Base-by-base conservation (phyloP, 2,797 vertebrate species). In the Gastrophryne carolinensis region DNA sequence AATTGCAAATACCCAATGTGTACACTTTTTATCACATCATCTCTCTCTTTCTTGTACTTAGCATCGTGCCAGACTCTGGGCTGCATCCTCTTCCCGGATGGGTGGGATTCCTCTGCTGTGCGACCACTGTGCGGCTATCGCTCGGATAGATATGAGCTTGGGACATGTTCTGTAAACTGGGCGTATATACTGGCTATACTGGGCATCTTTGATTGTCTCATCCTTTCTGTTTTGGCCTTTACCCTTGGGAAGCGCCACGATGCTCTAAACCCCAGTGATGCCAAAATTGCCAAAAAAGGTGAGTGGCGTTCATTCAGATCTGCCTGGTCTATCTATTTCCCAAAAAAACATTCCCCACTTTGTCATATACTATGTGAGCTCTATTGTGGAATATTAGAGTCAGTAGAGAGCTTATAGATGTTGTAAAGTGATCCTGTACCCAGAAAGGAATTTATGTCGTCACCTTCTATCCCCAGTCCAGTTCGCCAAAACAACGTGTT, bases 201-300 rank as follows among this genome's bases (percentile, higher is more conserved):
- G 67, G 93, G 93, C 0, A 86, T 92, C 10, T 78, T 93, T 64
- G 93, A 94, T 0, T 90, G 92, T 0, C 86, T 87, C 15, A 93
- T 94, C 30, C 83, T 94, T 73, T 88, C 92, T 44, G 92, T 89
- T 0, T 79, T 94, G 52, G 93, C 92, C 1, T 94, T 94, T 5
- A 91, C 93, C 4, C 86, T 94, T 2, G 93, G 90, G 10, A 94
- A 92, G 80, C 85, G 92, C 9, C 93, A 94, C 62, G 93, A 94
- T 0, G 90, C 90, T 0, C 86, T 94, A 58, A 85, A 93, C 60
- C 92, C 92, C 0, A 84, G 88, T 0, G 86, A 91, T 0, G 5
- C 79, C 34, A 37, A 58, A 29, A 4, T 17, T 10, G 3, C 2
- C 62, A 90, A 89, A 71, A 90, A 92, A 0, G 88, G 91, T 91